Evolutionary conservation across 2,113 vertebrate species (phyloP).

Genomic region (Psittacus erithacus): DNA sequence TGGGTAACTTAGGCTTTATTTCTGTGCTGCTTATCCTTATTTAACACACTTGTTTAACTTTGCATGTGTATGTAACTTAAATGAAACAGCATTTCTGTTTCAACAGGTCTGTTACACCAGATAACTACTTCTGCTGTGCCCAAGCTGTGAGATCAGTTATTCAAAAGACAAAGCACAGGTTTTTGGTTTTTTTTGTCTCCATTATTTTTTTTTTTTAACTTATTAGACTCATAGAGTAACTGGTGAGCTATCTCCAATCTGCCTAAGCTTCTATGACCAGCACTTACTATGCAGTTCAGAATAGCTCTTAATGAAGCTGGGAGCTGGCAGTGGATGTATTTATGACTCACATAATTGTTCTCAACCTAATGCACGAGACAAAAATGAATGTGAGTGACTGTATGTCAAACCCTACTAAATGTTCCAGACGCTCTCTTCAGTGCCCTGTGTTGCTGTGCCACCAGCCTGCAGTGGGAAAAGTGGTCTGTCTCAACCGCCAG

Average conservation of each 20-base stretch:
- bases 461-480: not conserved
- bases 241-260: not conserved
- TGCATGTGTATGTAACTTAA: not conserved
- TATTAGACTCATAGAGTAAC: slow-evolving; percentile 1
- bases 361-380: not conserved
- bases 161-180: not conserved
- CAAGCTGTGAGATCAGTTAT: not conserved
- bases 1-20: not conserved
- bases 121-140: not conserved
- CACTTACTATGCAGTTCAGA: slow-evolving; percentile 27
- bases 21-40: not conserved
- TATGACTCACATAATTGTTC: slow-evolving; percentile 14
- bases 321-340: not conserved
- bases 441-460: not conserved
- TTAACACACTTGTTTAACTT: slow-evolving; percentile 28
- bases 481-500: fast-evolving
- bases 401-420: not conserved
- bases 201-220: not conserved
- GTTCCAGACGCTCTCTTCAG: not conserved
- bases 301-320: not conserved
- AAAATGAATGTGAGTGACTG: not conserved
- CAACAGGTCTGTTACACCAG: not conserved
- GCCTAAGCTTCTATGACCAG: not conserved
- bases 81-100: not conserved
- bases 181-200: not conserved